phyloP scores from a whole-genome alignment of 1,140 invertebrate species.

The Trichogramma pretiosum region DNA sequence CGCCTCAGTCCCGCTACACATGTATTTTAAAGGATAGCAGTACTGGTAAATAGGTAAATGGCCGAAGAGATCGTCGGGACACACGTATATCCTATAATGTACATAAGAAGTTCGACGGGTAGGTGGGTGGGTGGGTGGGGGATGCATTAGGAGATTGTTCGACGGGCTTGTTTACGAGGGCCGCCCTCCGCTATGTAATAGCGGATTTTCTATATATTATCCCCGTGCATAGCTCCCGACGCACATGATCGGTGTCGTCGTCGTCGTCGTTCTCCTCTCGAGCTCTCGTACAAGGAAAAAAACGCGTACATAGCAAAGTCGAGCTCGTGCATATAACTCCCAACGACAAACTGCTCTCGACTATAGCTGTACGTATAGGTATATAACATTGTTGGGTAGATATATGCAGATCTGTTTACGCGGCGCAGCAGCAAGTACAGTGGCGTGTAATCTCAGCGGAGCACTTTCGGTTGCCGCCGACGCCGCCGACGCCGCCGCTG shows the following conservation, averaged over 20 bases:
- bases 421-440: too few species aligned
- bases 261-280: neutral
- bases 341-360: constrained; percentile 28
- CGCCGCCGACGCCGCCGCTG: too few species aligned
- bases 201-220: constrained; percentile 5
- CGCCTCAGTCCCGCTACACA: too few species aligned
- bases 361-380: constrained; percentile 31
- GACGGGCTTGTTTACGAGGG: constrained; percentile 42
- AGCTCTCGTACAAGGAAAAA: too few species aligned
- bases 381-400: constrained; percentile 33
- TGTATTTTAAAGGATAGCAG: too few species aligned
- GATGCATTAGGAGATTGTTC: constrained; percentile 45
- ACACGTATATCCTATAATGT: too few species aligned
- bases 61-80: too few species aligned
- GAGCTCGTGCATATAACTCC: constrained; percentile 35
- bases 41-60: too few species aligned
- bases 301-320: constrained; percentile 1
- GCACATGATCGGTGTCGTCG: neutral
- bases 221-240: constrained; percentile 14
- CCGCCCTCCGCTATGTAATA: too few species aligned
- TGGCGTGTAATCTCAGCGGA: constrained; percentile 27
- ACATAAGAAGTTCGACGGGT: too few species aligned
- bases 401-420: too few species aligned
- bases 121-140: too few species aligned
- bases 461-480: constrained; percentile 29